These are phyloP conservation scores for Gadus chalcogrammus DNA, from an alignment of 2,113 vertebrate genomes.

Conservation along the genomic window DNA sequence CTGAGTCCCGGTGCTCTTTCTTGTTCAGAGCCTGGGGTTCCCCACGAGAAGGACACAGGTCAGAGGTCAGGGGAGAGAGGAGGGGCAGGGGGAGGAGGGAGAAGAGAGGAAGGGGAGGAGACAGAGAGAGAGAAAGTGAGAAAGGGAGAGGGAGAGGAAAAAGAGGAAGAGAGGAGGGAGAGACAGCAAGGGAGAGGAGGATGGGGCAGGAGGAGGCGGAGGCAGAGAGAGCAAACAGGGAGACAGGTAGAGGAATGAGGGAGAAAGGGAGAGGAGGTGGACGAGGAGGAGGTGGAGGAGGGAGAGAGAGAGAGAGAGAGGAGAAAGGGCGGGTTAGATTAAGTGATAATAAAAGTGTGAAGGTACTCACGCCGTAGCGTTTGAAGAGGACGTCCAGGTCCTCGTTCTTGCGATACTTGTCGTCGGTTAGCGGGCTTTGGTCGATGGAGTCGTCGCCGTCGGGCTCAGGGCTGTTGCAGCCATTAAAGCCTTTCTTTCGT, in stretches of 20 bases:
- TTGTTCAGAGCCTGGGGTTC: constrained; percentile 92
- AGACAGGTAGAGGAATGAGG: constrained; percentile 53
- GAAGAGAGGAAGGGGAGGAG: constrained; percentile 37
- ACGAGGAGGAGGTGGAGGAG: too few species aligned
- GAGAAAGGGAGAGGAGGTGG: too few species aligned
- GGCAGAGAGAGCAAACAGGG: constrained; percentile 37
- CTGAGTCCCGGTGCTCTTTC: constrained; percentile 97
- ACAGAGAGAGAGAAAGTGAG: constrained; percentile 57
- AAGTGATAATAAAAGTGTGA: constrained; percentile 53
- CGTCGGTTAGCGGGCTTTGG: constrained; percentile 93
- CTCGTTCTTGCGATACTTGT: constrained; percentile 93
- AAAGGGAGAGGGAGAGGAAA: constrained; percentile 39
- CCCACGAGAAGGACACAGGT: constrained; percentile 42
- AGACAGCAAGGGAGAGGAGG: constrained; percentile 19
- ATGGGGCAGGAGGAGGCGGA: constrained; percentile 30
- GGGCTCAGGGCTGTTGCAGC: constrained; percentile 97
- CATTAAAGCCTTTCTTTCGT: constrained; percentile 99
- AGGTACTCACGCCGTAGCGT: constrained; percentile 93
- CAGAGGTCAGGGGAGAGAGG: constrained; percentile 23
- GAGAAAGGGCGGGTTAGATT: constrained; percentile 65
- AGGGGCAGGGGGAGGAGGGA: constrained; percentile 35
- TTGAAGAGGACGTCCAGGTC: constrained; percentile 97
- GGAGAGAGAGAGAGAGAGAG: constrained; percentile 3
- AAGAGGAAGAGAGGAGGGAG: constrained; percentile 45
- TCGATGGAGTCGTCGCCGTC: constrained; percentile 97